phyloP scores from a whole-genome alignment of 2,113 vertebrate species.

The Chloropsis cyanopogon region DNA sequence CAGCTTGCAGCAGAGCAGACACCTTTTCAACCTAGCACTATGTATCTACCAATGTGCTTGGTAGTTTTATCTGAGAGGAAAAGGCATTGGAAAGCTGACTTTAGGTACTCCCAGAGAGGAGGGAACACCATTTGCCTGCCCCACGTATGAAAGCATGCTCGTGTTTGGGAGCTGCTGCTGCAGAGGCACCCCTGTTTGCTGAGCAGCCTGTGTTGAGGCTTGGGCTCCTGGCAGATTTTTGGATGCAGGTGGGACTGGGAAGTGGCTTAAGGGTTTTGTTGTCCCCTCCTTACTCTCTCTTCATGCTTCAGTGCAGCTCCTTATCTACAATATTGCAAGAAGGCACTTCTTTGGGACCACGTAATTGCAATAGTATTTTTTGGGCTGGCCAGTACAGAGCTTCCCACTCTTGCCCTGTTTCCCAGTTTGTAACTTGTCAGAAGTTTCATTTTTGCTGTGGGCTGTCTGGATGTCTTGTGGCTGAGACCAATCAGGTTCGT shows the following conservation, averaged over 20 bases:
- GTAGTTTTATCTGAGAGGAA: background rate
- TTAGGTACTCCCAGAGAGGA: background rate
- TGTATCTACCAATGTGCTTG: background rate
- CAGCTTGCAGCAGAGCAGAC: background rate
- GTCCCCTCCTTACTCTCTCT: background rate
- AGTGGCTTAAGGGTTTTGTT: background rate
- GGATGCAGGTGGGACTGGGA: background rate
- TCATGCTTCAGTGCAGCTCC: background rate
- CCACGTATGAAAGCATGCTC: fast-evolving
- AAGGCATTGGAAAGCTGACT: background rate
- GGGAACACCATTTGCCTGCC: background rate
- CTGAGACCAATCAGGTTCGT: background rate
- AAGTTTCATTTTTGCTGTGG: background rate
- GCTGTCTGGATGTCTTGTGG: background rate
- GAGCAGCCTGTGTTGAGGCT: background rate
- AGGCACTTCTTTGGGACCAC: background rate
- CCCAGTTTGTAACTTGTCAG: background rate
- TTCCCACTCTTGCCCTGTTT: background rate
- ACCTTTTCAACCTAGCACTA: background rate
- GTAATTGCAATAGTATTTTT: background rate
- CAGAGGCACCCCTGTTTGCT: background rate
- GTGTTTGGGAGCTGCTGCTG: background rate
- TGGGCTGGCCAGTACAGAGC: background rate
- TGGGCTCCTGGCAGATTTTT: background rate
- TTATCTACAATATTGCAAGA: background rate